Percentiles rank a stretch among this genome's conserved stretches.
Conservation (phyloP, 1,140 invertebrate genomes). For the Drosophila pseudoobscura region DNA sequence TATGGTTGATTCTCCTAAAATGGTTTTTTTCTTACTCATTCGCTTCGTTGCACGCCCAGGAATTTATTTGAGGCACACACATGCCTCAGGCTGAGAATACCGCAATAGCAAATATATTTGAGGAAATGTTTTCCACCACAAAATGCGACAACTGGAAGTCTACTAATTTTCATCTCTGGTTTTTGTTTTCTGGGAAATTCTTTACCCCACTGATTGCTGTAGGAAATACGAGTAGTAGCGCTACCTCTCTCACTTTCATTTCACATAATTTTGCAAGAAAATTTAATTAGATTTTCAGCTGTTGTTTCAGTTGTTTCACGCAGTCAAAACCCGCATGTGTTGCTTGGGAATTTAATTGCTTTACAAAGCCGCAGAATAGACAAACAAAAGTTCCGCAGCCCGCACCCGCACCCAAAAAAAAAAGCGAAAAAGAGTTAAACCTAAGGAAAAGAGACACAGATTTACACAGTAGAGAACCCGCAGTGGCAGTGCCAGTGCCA, state of each 20-base stretch:
- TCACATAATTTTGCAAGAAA: conserved; percentile 25
- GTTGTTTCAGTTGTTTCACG: conserved; percentile 17
- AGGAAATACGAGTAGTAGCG: too few species aligned
- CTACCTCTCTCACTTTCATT: neutral
- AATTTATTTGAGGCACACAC: conserved; percentile 17
- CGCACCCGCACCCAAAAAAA: conserved; percentile 2
- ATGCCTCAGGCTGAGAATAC: neutral
- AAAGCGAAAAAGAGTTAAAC: conserved; percentile 28
- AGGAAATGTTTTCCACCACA: too few species aligned
- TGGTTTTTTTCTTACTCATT: conserved; percentile 37
- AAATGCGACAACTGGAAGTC: too few species aligned
- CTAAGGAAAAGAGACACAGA: conserved; percentile 47
- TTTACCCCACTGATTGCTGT: neutral
- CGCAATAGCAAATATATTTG: neutral
- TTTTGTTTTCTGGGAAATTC: too few species aligned
- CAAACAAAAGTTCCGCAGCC: conserved; percentile 38
- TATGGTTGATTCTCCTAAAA: conserved; percentile 12
- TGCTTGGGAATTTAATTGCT: conserved; percentile 72
- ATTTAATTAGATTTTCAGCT: conserved; percentile 39
- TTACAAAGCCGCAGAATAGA: conserved; percentile 77
- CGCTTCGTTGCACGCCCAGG: conserved; percentile 27
- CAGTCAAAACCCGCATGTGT: conserved; percentile 62
- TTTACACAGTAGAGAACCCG: conserved; percentile 35
- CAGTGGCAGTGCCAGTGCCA: conserved; percentile 31
- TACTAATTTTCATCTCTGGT: too few species aligned